Evolutionary conservation across 2,113 vertebrate genomes (phyloP).

Genomic region (Arothron firmamentum): DNA sequence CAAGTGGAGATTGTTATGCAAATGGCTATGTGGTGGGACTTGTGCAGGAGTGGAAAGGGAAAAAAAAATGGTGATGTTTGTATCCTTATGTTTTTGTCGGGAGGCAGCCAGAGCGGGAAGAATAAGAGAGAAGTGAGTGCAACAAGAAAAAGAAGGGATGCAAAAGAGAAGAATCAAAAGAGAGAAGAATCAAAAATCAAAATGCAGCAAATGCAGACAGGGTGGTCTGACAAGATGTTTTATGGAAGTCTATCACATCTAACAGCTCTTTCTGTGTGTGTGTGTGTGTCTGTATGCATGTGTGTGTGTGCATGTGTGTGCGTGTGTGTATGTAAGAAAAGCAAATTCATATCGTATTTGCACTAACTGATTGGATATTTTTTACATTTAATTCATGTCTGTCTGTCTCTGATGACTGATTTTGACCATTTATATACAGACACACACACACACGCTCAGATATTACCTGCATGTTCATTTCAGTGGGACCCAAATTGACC

Average conservation of each 20-base stretch:
- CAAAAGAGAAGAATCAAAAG: slow-evolving; percentile 20
- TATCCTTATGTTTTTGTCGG: slow-evolving; percentile 51
- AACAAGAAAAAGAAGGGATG: slow-evolving; percentile 79
- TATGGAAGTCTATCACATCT: too few relatives aligned
- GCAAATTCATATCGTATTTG: slow-evolving; percentile 18
- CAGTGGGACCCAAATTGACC: too few relatives aligned
- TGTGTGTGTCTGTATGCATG: not conserved
- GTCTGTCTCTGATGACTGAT: slow-evolving; percentile 15
- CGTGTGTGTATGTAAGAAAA: not conserved
- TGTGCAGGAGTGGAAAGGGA: slow-evolving; percentile 14
- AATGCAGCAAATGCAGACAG: slow-evolving; percentile 6
- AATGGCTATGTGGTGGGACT: slow-evolving; percentile 69
- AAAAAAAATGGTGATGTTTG: slow-evolving; percentile 56
- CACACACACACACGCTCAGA: slow-evolving; percentile 40
- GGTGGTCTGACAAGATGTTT: slow-evolving; percentile 23
- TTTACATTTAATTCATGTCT: slow-evolving; percentile 20
- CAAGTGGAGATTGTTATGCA: slow-evolving; percentile 84
- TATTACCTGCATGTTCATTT: too few relatives aligned
- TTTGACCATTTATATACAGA: slow-evolving; percentile 5
- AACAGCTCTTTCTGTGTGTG: slow-evolving; percentile 12
- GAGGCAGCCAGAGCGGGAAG: slow-evolving; percentile 18
- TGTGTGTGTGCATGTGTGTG: too few relatives aligned
- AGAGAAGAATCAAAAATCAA: not conserved
- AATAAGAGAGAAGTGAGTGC: slow-evolving; percentile 38
- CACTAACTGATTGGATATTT: slow-evolving; percentile 29